Conservation (phyloP, 2,113 vertebrate genomes). For the Cygnus buccinator region DNA sequence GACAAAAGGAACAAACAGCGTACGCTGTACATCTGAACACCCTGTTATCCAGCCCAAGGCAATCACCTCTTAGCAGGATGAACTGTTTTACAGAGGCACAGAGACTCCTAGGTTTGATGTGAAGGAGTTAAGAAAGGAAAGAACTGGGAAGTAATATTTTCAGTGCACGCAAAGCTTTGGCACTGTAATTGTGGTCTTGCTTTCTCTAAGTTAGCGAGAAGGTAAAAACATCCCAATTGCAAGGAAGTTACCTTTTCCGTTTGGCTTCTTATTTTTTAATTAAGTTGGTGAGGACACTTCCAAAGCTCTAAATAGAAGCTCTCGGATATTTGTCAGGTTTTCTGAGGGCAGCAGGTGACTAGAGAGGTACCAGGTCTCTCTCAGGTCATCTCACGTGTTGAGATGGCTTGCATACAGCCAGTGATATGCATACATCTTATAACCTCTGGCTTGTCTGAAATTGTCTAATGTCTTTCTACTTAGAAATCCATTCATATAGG, state of each 20-base stretch:
- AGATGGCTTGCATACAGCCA: neutral
- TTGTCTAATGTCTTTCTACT: neutral
- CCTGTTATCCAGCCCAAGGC: neutral
- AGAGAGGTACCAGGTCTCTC: neutral
- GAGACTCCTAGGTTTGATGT: neutral
- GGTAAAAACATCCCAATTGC: neutral
- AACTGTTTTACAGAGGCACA: neutral
- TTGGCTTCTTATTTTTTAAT: neutral
- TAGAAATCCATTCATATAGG: neutral
- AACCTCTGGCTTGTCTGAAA: neutral
- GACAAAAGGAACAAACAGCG: neutral
- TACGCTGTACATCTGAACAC: neutral
- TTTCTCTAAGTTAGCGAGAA: neutral
- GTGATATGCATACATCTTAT: neutral
- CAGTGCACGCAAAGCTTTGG: neutral
- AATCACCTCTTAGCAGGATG: neutral
- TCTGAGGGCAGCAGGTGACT: neutral
- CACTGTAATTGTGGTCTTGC: neutral
- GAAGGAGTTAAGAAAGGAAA: neutral
- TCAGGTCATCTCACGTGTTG: neutral
- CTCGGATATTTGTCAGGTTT: neutral
- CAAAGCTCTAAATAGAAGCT: neutral
- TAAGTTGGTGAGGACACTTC: neutral
- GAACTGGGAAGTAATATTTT: neutral
- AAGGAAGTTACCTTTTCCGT: neutral